Base-by-base conservation (phyloP, 2,888 invertebrate genomes). In the Parnassius smintheus region DNA sequence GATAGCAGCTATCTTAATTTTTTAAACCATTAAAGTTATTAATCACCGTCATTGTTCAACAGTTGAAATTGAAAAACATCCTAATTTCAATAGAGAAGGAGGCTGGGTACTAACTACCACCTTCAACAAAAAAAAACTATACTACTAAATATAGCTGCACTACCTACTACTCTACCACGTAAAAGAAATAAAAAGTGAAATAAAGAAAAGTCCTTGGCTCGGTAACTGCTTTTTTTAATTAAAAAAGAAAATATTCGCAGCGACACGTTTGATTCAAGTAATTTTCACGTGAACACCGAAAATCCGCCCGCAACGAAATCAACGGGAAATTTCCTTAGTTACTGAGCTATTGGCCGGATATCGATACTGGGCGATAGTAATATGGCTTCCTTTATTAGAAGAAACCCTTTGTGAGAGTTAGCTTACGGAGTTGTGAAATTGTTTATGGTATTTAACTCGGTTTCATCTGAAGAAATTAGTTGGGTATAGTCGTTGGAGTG, bases 1-100 rank as follows among this genome's bases (percentile, higher is more conserved):
- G 59, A 59, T 63, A 51, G 35, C 41, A 10, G 62, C 54, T 51
- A 63, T 59, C 58, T 59, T 63, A 63, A 63, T 63, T 63, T 63
- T 63, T 59, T 35, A 59, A 63, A 46, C 59, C 59, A 59, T 63
- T 59, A 63, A 50, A 54, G 54, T 55, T 18, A 54, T 59, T 59
- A 63, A 63, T 63, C 45, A 44, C 8, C 35, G 44, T 46, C 49
- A 63, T 63, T 50, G 59, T 41, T 63, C 46, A 59, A 58, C 50
- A 25, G 59, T 18, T 18, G 18, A 18, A 18, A 18, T 18, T 18
- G 18, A 18, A 18, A 18, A 18, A 18, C 18, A 18, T 18, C 18
- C 18, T 18, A 18, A 18, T 18, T 18, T 18, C 18, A 18, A 18
- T 18, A 18, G 18, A 18, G 18, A 18, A 18, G 18, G 18, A 18